Conservation (phyloP, 2,888 invertebrate genomes). For the Anagyrus pseudococci region DNA sequence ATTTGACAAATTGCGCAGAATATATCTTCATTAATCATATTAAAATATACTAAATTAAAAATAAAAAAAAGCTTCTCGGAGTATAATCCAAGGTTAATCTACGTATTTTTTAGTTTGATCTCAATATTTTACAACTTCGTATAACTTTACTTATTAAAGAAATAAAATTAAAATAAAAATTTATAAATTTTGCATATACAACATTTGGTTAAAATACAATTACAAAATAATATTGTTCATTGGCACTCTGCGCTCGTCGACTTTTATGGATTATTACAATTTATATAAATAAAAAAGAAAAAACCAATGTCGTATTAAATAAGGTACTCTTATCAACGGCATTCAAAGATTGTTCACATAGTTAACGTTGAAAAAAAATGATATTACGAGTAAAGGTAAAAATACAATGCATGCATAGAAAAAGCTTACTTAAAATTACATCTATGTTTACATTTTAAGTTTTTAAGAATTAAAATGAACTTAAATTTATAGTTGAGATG, state of each 20-base stretch:
- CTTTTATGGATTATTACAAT: slow-evolving; percentile 27
- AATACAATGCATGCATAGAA: slow-evolving; percentile 25
- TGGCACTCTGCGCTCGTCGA: slow-evolving; percentile 41
- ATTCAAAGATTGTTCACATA: slow-evolving; percentile 27
- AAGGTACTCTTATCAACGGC: slow-evolving; percentile 22
- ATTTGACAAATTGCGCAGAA: slow-evolving; percentile 40
- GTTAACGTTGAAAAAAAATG: slow-evolving; percentile 37
- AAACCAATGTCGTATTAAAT: slow-evolving; percentile 21
- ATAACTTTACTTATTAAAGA: slow-evolving; percentile 32
- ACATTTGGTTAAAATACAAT: slow-evolving; percentile 39
- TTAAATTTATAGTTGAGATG: slow-evolving; percentile 10
- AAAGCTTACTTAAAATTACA: slow-evolving; percentile 17
- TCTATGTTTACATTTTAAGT: slow-evolving; percentile 34
- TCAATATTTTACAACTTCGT: slow-evolving; percentile 35
- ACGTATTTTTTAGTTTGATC: slow-evolving; percentile 30
- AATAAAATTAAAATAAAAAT: slow-evolving; percentile 39
- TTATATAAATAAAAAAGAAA: too few relatives aligned
- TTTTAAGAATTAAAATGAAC: slow-evolving; percentile 18
- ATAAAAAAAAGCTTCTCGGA: slow-evolving; percentile 34
- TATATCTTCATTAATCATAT: slow-evolving; percentile 25
- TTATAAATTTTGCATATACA: slow-evolving; percentile 38
- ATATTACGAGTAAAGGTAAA: slow-evolving; percentile 35
- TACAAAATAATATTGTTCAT: slow-evolving; percentile 40
- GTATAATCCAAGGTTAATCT: slow-evolving; percentile 29
- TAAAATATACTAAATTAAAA: slow-evolving; percentile 38